phyloP scores from a whole-genome alignment of 2,888 invertebrate species.

The Shargacucullia verbasci region DNA sequence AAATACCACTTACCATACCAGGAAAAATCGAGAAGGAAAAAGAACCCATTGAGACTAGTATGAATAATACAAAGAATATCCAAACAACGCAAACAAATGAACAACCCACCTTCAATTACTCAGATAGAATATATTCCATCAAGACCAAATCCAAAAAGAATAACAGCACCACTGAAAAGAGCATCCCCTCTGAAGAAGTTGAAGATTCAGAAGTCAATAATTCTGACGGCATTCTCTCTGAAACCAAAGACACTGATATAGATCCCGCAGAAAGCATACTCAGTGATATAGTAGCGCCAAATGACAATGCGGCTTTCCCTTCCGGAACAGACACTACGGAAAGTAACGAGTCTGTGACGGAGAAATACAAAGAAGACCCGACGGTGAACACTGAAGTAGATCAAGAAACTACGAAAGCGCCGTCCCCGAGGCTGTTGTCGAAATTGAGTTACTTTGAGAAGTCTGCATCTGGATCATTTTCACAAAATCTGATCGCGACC shows the following conservation, averaged over 20 bases:
- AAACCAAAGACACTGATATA: constrained; percentile 34
- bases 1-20: constrained; percentile 65
- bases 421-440: constrained; percentile 64
- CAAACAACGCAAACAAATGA: constrained; percentile 2
- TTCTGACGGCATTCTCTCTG: constrained; percentile 12
- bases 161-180: constrained; percentile 30
- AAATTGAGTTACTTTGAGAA: constrained; percentile 77
- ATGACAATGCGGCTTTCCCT: constrained; percentile 42
- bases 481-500: constrained; percentile 72
- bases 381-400: constrained; percentile 52
- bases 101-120: constrained; percentile 37
- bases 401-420: constrained; percentile 55
- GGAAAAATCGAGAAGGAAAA: constrained; percentile 31
- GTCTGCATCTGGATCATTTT: constrained; percentile 54
- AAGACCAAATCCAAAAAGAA: constrained; percentile 36
- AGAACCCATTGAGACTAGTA: constrained; percentile 1
- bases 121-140: constrained; percentile 44
- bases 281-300: constrained; percentile 25
- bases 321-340: constrained; percentile 58
- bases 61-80: constrained; percentile 8
- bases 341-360: constrained; percentile 57
- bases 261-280: constrained; percentile 39
- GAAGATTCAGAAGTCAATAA: constrained; percentile 5
- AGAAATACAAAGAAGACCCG: constrained; percentile 54
- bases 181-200: constrained; percentile 1